Percentiles rank a stretch among this genome's conserved stretches.
Evolutionary conservation across 2,888 invertebrate species (phyloP).

Genomic region (Pyrochroa serraticornis): DNA sequence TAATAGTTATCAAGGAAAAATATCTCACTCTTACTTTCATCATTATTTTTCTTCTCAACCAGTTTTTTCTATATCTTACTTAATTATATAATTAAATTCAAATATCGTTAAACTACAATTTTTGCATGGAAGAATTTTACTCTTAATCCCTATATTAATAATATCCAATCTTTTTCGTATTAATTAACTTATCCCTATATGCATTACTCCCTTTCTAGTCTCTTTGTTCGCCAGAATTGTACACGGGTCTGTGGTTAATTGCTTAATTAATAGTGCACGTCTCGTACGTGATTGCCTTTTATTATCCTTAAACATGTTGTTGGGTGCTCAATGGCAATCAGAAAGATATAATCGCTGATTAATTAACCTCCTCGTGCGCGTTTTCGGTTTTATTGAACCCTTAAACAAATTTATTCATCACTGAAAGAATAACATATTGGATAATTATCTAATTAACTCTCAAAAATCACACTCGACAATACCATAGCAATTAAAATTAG

Average conservation of each 20-base stretch:
- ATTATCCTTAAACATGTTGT: constrained; percentile 2
- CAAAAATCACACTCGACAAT: not conserved
- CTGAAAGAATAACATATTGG: not conserved
- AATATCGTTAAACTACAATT: too few species aligned
- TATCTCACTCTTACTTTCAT: too few species aligned
- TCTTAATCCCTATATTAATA: too few species aligned
- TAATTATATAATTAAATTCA: too few species aligned
- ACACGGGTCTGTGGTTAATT: not conserved
- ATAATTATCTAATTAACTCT: not conserved
- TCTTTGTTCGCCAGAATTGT: not conserved
- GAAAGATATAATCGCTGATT: constrained; percentile 7
- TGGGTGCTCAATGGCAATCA: constrained; percentile 4
- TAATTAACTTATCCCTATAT: too few species aligned
- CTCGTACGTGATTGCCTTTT: too few species aligned
- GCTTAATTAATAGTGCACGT: not conserved
- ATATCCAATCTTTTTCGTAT: too few species aligned
- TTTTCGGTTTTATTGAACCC: constrained; percentile 6
- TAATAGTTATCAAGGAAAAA: too few species aligned
- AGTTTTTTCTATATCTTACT: too few species aligned
- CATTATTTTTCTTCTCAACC: too few species aligned
- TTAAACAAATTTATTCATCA: not conserved
- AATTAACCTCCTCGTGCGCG: constrained; percentile 9
- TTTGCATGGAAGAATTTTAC: too few species aligned
- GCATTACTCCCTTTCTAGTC: too few species aligned
- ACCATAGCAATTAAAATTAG: not conserved